Conservation (phyloP, 1,140 invertebrate species). For the Atta colombica region DNA sequence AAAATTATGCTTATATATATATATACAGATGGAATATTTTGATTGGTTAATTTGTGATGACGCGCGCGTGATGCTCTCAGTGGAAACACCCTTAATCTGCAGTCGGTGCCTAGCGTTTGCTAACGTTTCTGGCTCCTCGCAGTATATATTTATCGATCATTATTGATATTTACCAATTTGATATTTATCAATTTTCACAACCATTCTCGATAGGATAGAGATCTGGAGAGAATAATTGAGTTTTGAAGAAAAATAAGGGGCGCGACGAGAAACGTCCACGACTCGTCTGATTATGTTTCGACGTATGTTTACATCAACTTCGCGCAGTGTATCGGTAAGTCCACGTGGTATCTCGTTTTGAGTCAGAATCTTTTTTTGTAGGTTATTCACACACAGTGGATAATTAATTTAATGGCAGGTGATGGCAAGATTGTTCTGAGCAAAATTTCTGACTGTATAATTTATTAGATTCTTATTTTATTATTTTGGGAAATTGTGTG, state of each 20-base stretch:
- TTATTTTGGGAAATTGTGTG: too few species aligned
- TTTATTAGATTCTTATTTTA: not conserved
- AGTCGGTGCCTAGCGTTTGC: too few species aligned
- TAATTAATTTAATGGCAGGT: not conserved
- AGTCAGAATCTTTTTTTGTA: not conserved
- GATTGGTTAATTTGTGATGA: too few species aligned
- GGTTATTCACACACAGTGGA: not conserved
- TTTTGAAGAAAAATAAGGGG: not conserved
- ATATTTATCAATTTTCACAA: too few species aligned
- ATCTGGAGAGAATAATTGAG: not conserved
- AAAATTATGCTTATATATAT: too few species aligned
- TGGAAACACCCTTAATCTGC: too few species aligned
- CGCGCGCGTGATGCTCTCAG: too few species aligned
- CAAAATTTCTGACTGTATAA: not conserved
- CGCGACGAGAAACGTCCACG: not conserved
- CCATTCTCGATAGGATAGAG: too few species aligned
- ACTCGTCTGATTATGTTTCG: conserved; percentile 75
- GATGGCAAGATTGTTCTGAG: not conserved
- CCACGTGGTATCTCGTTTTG: conserved; percentile 21
- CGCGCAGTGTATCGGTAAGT: conserved; percentile 81
- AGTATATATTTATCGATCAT: too few species aligned
- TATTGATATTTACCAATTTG: too few species aligned
- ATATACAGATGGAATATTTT: too few species aligned
- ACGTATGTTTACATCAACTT: conserved; percentile 73
- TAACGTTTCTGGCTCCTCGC: too few species aligned